These are phyloP conservation scores for Ramphastos sulfuratus DNA, from an alignment of 2,113 vertebrate species.

Conservation along the genomic window DNA sequence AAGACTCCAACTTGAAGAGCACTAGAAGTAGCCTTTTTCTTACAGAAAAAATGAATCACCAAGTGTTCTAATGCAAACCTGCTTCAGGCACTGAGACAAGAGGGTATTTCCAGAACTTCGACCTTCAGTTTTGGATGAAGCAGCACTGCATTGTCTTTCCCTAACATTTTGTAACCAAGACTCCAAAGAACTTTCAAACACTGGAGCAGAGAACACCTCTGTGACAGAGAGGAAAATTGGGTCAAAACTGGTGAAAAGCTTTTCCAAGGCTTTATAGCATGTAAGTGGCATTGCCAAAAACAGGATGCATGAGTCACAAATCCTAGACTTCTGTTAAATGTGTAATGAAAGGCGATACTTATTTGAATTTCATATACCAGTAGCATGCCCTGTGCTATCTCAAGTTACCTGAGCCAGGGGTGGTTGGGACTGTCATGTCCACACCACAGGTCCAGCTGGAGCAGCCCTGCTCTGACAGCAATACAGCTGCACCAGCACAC, in stretches of 20 bases:
- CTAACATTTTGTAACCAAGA: not conserved
- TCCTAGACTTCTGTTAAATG: not conserved
- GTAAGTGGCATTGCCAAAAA: not conserved
- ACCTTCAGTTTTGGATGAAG: constrained; percentile 6
- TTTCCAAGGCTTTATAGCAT: not conserved
- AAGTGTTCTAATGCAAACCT: not conserved
- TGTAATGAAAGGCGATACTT: not conserved
- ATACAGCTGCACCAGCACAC: constrained; percentile 33
- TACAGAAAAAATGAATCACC: not conserved
- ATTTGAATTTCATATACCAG: not conserved
- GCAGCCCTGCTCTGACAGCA: not conserved
- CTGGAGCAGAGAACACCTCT: not conserved
- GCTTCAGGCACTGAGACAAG: not conserved
- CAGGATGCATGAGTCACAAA: not conserved
- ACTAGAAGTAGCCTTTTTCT: not conserved
- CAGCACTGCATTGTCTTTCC: not conserved
- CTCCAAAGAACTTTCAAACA: not conserved
- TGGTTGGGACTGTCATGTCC: not conserved
- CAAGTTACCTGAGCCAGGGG: not conserved
- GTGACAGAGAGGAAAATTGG: not conserved
- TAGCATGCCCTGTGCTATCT: rapidly evolving
- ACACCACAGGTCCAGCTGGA: not conserved
- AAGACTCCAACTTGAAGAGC: not conserved
- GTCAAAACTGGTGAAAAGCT: not conserved
- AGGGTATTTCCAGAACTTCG: not conserved